Conservation (phyloP, 2,113 vertebrate genomes). For the Hyla sarda region DNA sequence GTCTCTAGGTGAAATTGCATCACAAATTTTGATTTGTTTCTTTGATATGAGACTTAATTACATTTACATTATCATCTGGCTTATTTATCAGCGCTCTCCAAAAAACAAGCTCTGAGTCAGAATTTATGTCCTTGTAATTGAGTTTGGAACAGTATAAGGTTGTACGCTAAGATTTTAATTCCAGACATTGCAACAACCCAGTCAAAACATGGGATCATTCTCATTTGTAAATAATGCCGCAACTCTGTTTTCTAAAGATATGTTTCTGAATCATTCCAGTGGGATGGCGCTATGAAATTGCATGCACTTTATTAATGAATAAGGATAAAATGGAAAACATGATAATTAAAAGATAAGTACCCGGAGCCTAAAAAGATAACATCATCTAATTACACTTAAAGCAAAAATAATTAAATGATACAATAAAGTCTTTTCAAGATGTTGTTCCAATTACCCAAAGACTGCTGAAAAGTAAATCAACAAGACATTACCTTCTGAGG, state of each 20-base stretch:
- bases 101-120: not conserved
- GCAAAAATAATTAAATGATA: conserved; percentile 57
- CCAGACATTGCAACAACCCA: not conserved
- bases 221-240: conserved; percentile 46
- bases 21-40: not conserved
- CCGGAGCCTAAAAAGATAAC: conserved; percentile 46
- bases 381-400: conserved; percentile 58
- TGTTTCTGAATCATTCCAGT: conserved; percentile 51
- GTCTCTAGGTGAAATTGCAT: not conserved
- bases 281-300: conserved; percentile 54
- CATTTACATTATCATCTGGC: conserved; percentile 6
- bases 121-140: conserved; percentile 19
- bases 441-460: conserved; percentile 55
- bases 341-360: conserved; percentile 60
- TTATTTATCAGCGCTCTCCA: not conserved
- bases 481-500: conserved; percentile 33
- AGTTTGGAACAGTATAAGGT: not conserved
- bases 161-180: not conserved
- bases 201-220: not conserved
- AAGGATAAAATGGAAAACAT: conserved; percentile 57
- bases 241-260: conserved; percentile 41
- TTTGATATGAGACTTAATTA: conserved; percentile 23
- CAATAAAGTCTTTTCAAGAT: conserved; percentile 49
- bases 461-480: conserved; percentile 44
- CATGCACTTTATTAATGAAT: conserved; percentile 57